Evolutionary conservation across 2,888 invertebrate genomes (phyloP).

Genomic region (Agriotes lineatus): DNA sequence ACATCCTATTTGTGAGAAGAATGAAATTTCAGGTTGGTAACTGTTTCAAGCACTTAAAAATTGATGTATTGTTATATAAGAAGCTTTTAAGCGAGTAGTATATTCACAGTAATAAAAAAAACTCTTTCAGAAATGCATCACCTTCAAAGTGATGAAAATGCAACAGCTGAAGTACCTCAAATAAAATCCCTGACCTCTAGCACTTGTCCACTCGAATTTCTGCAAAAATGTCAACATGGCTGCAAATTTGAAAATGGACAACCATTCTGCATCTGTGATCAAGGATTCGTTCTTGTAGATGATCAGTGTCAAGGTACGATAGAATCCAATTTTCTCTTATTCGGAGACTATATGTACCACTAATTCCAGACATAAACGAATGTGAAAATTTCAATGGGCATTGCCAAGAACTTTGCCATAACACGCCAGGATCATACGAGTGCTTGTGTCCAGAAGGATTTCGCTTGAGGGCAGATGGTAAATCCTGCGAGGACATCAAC

Average conservation of each 20-base stretch:
- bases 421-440: slow-evolving; percentile 70
- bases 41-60: background rate
- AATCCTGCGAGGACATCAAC: slow-evolving; percentile 68
- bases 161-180: background rate
- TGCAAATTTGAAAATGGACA: slow-evolving; percentile 62
- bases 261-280: slow-evolving; percentile 56
- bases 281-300: slow-evolving; percentile 52
- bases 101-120: no score
- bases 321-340: background rate
- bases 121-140: background rate
- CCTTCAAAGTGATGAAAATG: background rate
- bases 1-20: slow-evolving; percentile 66
- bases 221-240: slow-evolving; percentile 66
- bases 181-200: background rate
- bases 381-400: slow-evolving; percentile 69
- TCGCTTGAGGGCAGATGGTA: slow-evolving; percentile 62
- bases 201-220: slow-evolving; percentile 48
- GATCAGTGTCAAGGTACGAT: slow-evolving; percentile 53
- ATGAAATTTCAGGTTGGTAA: background rate
- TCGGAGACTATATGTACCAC: background rate
- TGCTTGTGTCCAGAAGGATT: slow-evolving; percentile 70
- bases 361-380: slow-evolving; percentile 70
- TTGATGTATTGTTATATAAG: no score
- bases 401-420: slow-evolving; percentile 71
- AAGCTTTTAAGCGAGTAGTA: no score